phyloP scores from a whole-genome alignment of 2,797 vertebrate genomes.

The Taenioides sp. region DNA sequence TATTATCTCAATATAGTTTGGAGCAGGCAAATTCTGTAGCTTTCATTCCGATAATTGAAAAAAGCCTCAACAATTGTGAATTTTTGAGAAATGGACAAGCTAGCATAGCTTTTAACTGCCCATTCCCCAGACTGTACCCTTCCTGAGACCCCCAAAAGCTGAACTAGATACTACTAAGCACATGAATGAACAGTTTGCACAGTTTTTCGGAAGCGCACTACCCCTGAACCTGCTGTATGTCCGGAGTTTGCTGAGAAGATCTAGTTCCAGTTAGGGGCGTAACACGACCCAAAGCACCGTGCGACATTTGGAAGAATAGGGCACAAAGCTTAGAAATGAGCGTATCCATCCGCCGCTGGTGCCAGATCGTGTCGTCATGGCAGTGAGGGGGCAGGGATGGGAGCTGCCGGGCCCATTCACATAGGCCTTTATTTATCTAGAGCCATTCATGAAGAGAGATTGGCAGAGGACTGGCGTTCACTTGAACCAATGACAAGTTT shows the following conservation, averaged over 20 bases:
- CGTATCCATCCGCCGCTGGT: slow-evolving; percentile 7
- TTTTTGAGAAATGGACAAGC: too few relatives aligned
- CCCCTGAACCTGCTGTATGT: slow-evolving; percentile 1
- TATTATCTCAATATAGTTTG: too few relatives aligned
- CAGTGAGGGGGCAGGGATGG: slow-evolving; percentile 2
- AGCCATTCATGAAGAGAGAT: slow-evolving; percentile 7
- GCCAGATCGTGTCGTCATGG: slow-evolving; percentile 12
- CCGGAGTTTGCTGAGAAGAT: slow-evolving; percentile 6
- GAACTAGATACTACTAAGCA: neutral
- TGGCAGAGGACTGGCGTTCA: slow-evolving; percentile 4
- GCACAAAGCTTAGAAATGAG: neutral
- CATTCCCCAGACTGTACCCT: neutral
- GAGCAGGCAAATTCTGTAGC: too few relatives aligned
- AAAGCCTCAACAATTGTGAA: too few relatives aligned
- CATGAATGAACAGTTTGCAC: neutral
- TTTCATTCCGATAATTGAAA: too few relatives aligned
- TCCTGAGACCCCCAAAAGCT: neutral
- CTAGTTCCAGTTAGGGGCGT: neutral
- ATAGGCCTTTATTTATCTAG: slow-evolving; percentile 6
- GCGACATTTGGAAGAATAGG: neutral
- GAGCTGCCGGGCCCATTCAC: slow-evolving; percentile 2
- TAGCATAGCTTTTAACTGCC: neutral
- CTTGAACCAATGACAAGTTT: slow-evolving; percentile 1
- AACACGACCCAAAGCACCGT: neutral
- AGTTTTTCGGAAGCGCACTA: neutral